Conservation (phyloP, 2,888 invertebrate species). For the Adela reaumurella region DNA sequence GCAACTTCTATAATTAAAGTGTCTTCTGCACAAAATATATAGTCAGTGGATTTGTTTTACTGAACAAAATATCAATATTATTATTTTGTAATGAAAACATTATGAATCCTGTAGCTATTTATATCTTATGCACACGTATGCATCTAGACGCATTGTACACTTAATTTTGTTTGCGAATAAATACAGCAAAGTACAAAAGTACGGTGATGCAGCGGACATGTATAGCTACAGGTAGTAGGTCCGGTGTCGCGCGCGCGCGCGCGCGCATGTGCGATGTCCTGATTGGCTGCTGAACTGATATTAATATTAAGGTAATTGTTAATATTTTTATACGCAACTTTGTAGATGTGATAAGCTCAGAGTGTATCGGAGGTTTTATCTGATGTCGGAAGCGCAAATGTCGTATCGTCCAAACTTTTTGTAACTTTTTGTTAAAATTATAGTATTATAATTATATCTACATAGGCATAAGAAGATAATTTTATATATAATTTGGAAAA, state of each 20-base stretch:
- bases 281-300: background rate
- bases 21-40: too few relatives aligned
- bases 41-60: too few relatives aligned
- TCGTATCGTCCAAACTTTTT: background rate
- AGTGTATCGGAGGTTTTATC: background rate
- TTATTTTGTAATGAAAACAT: too few relatives aligned
- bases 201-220: background rate
- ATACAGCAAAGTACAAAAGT: background rate
- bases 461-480: slow-evolving; percentile 21
- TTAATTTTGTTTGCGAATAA: too few relatives aligned
- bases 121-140: too few relatives aligned
- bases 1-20: too few relatives aligned
- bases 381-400: background rate
- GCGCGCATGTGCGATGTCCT: background rate
- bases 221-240: too few relatives aligned
- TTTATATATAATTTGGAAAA: slow-evolving; percentile 40
- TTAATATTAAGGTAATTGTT: background rate
- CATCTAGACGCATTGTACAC: too few relatives aligned
- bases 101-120: too few relatives aligned
- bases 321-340: background rate
- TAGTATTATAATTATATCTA: background rate
- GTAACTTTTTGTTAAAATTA: background rate
- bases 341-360: background rate
- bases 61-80: too few relatives aligned
- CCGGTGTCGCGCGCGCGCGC: too few relatives aligned